Evolutionary conservation across 2,888 invertebrate species (phyloP).

Genomic region (Escarpia spicata): DNA sequence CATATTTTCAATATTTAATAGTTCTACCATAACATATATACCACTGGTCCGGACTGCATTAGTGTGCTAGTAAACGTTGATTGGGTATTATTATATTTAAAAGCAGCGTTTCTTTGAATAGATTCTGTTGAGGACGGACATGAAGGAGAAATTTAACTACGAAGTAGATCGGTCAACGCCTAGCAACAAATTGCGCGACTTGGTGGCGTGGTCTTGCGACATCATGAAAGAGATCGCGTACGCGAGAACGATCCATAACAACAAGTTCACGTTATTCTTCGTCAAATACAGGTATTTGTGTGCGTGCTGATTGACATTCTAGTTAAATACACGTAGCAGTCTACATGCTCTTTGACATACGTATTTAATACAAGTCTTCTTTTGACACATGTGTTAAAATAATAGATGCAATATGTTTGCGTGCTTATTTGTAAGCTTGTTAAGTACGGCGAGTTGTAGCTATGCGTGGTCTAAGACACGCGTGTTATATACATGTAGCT

Average conservation of each 20-base stretch:
- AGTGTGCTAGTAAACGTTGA: no score
- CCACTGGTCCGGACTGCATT: not conserved
- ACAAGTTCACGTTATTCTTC: constrained; percentile 51
- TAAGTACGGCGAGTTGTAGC: no score
- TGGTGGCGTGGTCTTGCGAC: constrained; percentile 62
- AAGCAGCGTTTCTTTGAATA: constrained; percentile 32
- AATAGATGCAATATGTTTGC: no score
- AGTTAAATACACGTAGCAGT: constrained; percentile 53
- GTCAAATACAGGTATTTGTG: constrained; percentile 55
- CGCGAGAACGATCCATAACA: constrained; percentile 41
- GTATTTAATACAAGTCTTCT: no score
- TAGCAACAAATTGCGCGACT: constrained; percentile 62
- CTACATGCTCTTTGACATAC: constrained; percentile 38
- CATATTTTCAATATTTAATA: no score
- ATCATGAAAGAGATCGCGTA: constrained; percentile 63
- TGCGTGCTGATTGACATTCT: constrained; percentile 52
- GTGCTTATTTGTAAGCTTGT: no score
- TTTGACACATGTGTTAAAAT: no score
- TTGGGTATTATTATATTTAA: not conserved
- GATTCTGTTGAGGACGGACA: constrained; percentile 60
- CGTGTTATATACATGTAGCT: no score
- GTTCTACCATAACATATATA: not conserved
- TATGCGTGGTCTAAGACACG: no score
- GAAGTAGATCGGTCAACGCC: constrained; percentile 56
- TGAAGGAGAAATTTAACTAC: constrained; percentile 42